These are phyloP conservation scores for Aspidapion aeneum DNA, from an alignment of 2,888 invertebrate species.

Conservation along the genomic window DNA sequence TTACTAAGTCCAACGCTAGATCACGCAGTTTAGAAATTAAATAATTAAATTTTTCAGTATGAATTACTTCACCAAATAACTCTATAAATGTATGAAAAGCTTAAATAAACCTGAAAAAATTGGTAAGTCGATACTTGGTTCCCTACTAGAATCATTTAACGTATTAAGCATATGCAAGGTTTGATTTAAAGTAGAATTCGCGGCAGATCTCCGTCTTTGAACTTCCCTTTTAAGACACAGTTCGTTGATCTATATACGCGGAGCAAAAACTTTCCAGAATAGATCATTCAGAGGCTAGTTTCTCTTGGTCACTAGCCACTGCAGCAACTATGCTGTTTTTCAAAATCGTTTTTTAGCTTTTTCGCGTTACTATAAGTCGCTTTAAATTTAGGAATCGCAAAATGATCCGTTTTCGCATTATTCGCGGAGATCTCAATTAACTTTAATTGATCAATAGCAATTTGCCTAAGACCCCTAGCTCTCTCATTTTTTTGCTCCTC, in stretches of 20 bases:
- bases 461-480: not conserved
- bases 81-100: too few species aligned
- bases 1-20: too few species aligned
- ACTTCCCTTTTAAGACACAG: too few species aligned
- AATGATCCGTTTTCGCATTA: too few species aligned
- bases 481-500: not conserved
- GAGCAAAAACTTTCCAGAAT: too few species aligned
- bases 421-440: not conserved
- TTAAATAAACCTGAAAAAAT: not conserved
- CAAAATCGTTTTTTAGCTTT: not conserved
- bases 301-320: not conserved
- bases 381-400: not conserved
- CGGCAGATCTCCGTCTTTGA: too few species aligned
- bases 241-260: not conserved
- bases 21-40: not conserved
- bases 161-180: not conserved
- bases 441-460: not conserved
- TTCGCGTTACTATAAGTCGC: not conserved
- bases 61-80: not conserved
- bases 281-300: too few species aligned
- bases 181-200: too few species aligned
- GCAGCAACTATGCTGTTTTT: not conserved
- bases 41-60: slow-evolving; percentile 1
- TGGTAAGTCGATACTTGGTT: not conserved
- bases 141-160: not conserved